phyloP scores from a whole-genome alignment of 2,113 vertebrate genomes.

The Cephalophus harveyi region DNA sequence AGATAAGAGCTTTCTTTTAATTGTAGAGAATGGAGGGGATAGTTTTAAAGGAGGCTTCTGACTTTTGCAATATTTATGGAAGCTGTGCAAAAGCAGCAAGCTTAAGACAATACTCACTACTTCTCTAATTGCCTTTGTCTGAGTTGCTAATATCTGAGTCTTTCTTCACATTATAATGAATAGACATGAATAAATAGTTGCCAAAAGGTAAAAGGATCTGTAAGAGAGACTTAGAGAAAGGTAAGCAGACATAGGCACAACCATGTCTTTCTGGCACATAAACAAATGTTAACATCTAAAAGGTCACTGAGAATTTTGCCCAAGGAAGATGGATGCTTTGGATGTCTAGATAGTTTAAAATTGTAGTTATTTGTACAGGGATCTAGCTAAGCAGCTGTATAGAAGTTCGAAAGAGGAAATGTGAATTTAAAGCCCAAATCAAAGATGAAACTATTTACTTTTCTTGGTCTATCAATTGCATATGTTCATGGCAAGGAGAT shows the following conservation, averaged over 20 bases:
- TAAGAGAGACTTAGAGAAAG: neutral
- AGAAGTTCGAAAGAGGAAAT: constrained; percentile 19
- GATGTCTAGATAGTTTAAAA: neutral
- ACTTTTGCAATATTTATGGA: neutral
- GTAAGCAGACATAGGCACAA: neutral
- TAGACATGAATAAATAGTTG: neutral
- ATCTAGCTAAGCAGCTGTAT: neutral
- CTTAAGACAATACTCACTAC: neutral
- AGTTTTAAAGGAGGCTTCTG: neutral
- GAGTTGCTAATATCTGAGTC: neutral
- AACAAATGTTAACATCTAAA: neutral
- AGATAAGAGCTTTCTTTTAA: neutral
- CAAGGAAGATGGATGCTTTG: neutral
- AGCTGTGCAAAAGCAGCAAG: neutral
- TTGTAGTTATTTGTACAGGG: constrained; percentile 1
- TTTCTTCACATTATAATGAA: neutral
- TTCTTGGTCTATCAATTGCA: constrained; percentile 38
- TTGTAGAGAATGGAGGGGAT: neutral
- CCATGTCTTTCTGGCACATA: neutral
- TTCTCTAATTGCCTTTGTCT: neutral
- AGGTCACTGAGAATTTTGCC: neutral
- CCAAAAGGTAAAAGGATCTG: neutral
- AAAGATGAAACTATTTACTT: constrained; percentile 52
- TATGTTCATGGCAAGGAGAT: constrained; percentile 28
- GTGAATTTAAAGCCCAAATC: constrained; percentile 35